These are phyloP conservation scores for Lucilia sericata DNA, from an alignment of 1,140 invertebrate genomes.

Conservation along the genomic window DNA sequence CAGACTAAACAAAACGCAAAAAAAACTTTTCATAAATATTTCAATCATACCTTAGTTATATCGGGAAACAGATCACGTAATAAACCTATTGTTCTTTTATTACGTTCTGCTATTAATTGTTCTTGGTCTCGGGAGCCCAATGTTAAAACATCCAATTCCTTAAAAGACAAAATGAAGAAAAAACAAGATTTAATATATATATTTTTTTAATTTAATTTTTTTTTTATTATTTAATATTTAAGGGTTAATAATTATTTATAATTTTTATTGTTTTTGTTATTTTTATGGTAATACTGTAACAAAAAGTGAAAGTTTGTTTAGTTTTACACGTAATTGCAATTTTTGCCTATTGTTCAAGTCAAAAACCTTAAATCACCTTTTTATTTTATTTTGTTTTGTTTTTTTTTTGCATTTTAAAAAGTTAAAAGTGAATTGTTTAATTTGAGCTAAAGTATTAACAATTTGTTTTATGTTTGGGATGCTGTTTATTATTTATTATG, in stretches of 20 bases:
- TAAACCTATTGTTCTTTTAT: constrained; percentile 81
- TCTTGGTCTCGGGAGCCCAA: constrained; percentile 69
- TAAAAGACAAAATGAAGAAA: constrained; percentile 53
- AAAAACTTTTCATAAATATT: too few species aligned
- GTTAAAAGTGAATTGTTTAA: neutral
- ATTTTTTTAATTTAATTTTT: neutral
- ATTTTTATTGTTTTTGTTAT: neutral
- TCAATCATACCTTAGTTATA: constrained; percentile 75
- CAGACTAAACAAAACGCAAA: too few species aligned
- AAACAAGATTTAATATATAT: constrained; percentile 18
- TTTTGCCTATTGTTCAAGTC: neutral
- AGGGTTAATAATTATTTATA: neutral
- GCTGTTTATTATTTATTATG: constrained; percentile 20
- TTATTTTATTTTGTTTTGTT: too few species aligned
- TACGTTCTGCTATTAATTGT: constrained; percentile 73
- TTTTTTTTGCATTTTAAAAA: neutral
- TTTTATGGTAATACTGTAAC: neutral
- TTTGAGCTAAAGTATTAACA: neutral
- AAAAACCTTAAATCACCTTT: constrained; percentile 17
- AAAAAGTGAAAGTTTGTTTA: constrained; percentile 5
- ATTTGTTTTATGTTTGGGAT: constrained; percentile 12
- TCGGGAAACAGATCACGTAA: constrained; percentile 80
- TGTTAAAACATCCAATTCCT: constrained; percentile 72
- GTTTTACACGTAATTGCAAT: neutral
- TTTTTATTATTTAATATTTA: neutral